phyloP scores from a whole-genome alignment of 2,888 invertebrate genomes.

The Trichopoda pennipes region DNA sequence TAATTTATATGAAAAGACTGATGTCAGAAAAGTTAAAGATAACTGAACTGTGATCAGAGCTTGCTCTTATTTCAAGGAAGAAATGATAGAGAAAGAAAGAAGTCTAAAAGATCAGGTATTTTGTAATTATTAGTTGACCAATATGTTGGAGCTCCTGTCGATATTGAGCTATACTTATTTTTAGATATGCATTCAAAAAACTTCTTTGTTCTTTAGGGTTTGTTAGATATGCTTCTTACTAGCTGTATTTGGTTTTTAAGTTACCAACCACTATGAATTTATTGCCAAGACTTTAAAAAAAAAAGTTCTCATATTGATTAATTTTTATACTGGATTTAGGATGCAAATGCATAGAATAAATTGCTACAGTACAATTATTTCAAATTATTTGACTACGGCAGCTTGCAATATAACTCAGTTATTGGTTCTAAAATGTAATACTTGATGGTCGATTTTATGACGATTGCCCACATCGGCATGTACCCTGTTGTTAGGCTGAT shows the following conservation, averaged over 20 bases:
- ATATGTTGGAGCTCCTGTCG: background rate
- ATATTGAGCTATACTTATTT: background rate
- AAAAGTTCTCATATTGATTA: background rate
- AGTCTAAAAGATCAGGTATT: background rate
- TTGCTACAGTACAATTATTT: background rate
- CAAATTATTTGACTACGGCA: background rate
- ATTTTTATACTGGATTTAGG: background rate
- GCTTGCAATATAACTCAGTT: background rate
- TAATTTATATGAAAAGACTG: no score
- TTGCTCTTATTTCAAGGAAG: no score
- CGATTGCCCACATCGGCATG: no score
- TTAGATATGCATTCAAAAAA: slow-evolving; percentile 1
- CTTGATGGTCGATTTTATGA: background rate
- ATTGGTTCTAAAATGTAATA: background rate
- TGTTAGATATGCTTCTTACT: background rate
- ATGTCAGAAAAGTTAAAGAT: no score
- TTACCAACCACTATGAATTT: no score
- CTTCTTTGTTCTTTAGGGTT: background rate
- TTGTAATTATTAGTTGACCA: background rate
- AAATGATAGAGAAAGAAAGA: no score
- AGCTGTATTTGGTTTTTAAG: no score
- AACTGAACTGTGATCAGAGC: no score
- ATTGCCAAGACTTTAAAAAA: background rate
- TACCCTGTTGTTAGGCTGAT: no score
- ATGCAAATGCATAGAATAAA: background rate